phyloP scores from a whole-genome alignment of 2,797 vertebrate genomes.

The Alca torda region DNA sequence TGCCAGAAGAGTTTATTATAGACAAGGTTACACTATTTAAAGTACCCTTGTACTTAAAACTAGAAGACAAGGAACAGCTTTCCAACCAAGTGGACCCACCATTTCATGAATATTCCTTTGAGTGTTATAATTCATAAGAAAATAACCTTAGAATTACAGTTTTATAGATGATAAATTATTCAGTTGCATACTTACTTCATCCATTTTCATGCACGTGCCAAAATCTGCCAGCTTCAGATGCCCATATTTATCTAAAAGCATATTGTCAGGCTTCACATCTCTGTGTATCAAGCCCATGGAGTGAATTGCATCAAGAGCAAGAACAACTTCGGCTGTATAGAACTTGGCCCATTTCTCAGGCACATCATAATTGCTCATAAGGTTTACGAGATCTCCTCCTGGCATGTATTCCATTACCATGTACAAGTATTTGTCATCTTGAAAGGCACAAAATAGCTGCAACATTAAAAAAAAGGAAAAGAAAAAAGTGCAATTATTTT shows the following conservation, averaged over 20 bases:
- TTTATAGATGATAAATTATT: neutral
- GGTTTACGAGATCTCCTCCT: constrained; percentile 98
- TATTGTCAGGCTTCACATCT: constrained; percentile 98
- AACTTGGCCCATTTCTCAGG: constrained; percentile 99
- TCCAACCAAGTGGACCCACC: neutral
- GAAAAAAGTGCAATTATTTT: neutral
- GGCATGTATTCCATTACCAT: constrained; percentile 99
- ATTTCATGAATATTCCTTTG: neutral
- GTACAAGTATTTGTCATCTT: constrained; percentile 95
- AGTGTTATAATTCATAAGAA: neutral
- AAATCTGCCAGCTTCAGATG: constrained; percentile 98
- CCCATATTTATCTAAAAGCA: constrained; percentile 93
- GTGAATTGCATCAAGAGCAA: constrained; percentile 97
- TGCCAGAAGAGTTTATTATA: constrained; percentile 2
- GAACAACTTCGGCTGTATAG: constrained; percentile 97
- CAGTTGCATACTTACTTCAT: constrained; percentile 84
- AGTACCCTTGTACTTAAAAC: neutral
- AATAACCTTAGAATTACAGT: neutral
- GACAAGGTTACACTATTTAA: neutral
- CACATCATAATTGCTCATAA: constrained; percentile 98
- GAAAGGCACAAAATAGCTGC: constrained; percentile 97
- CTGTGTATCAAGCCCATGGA: constrained; percentile 99
- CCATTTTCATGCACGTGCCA: constrained; percentile 99
- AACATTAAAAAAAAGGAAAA: neutral
- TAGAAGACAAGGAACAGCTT: neutral